Base-by-base conservation (phyloP, 37 sponge, comb jelly and placozoan species). In the Ephydatia muelleri region DNA sequence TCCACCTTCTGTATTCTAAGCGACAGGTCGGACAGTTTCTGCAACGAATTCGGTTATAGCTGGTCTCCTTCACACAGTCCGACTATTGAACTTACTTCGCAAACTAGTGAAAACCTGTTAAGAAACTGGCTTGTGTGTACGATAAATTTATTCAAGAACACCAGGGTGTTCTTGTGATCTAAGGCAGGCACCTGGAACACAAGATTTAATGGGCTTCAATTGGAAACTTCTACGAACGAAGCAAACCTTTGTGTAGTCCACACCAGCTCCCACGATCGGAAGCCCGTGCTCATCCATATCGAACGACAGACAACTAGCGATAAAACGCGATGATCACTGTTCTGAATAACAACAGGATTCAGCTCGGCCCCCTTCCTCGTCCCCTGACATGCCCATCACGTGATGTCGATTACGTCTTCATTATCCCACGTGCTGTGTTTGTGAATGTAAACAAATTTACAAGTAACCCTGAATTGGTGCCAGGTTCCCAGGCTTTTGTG, bases 241-340 rank as follows among this genome's bases (percentile, higher is more conserved):
- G 31, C 69, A 32, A 71, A 94, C 94, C 88, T 91, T 92, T 6
- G 90, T 92, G 77, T 97, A 97, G 83, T 97, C 97, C 4, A 97
- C 86, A 29, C 97, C 97, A 70, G 92, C 88, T 66, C 95, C 97
- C 25, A 94, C 94, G 0, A 92, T 87, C 13, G 95, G 95, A 48
- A 97, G 67, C 0, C 95, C 97, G 40, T 91, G 92, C 65, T 87
- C 94, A 73, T 96, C 97, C 94, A 93, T 93, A 13, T 3, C 35
- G 27, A 21, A 37, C 2, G 65, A 67, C 67, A 27, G 33, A 8
- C 32, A 34, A n/a, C n/a, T n/a, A 81, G 67, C 0, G 13, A 47
- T 36, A 26, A 9, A 25, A 30, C 36, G 30, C 80, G 14, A 65
- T 25, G 11, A 65, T 57, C 70, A 14, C 22, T 2, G 16, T 23